A percentile compares a stretch with the other conserved stretches of the same genome.
Conservation (phyloP, 2,888 invertebrate genomes). For the Ophion ellenae region DNA sequence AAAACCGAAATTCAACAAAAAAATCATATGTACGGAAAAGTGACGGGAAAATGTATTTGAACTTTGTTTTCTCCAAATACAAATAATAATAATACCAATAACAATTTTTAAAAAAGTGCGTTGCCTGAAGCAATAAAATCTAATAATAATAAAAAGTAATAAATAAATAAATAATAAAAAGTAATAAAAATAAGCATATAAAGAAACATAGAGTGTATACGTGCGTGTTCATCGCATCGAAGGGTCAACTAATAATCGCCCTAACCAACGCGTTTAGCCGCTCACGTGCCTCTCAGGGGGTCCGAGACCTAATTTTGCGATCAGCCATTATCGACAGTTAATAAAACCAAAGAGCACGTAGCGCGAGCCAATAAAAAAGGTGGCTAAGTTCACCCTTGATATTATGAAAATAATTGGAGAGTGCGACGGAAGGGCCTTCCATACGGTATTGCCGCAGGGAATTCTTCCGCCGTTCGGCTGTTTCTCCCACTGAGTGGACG, state of each 20-base stretch:
- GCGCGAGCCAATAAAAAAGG: neutral
- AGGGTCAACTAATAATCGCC: neutral
- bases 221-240: neutral
- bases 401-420: conserved; percentile 37
- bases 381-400: neutral
- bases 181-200: too few species aligned
- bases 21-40: too few species aligned
- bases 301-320: neutral
- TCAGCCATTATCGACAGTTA: neutral
- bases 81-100: too few species aligned
- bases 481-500: neutral
- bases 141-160: too few species aligned
- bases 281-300: neutral
- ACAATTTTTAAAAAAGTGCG: too few species aligned
- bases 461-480: conserved; percentile 3
- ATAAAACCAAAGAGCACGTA: conserved; percentile 14
- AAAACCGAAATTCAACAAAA: too few species aligned
- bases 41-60: too few species aligned
- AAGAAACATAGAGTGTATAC: too few species aligned
- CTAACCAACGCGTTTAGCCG: neutral
- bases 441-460: conserved; percentile 12
- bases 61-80: too few species aligned
- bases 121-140: too few species aligned
- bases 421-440: neutral
- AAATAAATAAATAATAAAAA: too few species aligned